Evolutionary conservation across 2,888 invertebrate genomes (phyloP).

Genomic region (Eupeodes luniger): DNA sequence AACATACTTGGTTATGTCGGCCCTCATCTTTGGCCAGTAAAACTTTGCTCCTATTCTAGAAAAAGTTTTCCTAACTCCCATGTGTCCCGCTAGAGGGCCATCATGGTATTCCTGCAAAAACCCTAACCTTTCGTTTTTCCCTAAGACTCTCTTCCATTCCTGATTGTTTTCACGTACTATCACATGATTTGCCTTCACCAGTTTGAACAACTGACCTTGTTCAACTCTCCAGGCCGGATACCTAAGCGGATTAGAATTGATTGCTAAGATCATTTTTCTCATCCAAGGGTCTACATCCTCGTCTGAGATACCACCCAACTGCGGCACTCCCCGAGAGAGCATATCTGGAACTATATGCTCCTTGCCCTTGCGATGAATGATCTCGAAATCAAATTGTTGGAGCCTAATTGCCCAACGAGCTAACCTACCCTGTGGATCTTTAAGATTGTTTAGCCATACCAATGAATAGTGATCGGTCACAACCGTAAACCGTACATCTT

Average conservation of each 20-base stretch:
- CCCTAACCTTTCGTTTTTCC: neutral
- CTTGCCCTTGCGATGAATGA: conserved; percentile 44
- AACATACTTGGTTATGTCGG: conserved; percentile 25
- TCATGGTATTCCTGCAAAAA: neutral
- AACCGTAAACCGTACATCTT: conserved; percentile 24
- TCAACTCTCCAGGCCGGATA: neutral
- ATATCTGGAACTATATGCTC: conserved; percentile 36
- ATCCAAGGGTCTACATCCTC: neutral
- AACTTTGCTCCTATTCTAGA: neutral
- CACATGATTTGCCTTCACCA: neutral
- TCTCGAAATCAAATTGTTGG: conserved; percentile 2
- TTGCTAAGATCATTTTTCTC: neutral
- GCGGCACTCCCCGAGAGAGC: conserved; percentile 2
- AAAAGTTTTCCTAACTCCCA: conserved; percentile 31
- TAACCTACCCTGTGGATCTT: conserved; percentile 32
- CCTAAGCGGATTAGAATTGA: neutral
- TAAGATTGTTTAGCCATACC: neutral
- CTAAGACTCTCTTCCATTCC: neutral
- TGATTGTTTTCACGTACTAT: neutral
- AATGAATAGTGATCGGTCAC: neutral
- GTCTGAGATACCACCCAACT: neutral
- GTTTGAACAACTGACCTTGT: neutral
- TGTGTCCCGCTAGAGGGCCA: neutral
- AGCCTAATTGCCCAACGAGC: conserved; percentile 7
- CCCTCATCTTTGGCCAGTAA: conserved; percentile 43